Percentiles rank a stretch among this genome's conserved stretches.
Conservation (phyloP, 2,888 invertebrate species). For the Drosophila anomalata region DNA sequence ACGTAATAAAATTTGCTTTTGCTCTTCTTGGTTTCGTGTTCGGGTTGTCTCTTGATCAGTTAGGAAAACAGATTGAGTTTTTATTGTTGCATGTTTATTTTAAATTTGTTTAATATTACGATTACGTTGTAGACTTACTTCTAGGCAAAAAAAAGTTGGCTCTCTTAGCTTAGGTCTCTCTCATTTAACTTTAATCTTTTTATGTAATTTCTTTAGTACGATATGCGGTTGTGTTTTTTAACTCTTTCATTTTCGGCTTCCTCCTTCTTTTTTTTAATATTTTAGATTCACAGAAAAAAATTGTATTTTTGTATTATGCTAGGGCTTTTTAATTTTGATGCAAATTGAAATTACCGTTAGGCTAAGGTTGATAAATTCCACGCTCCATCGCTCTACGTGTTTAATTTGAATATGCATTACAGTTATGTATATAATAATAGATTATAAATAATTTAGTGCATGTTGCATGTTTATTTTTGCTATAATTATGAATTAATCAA, state of each 20-base stretch:
- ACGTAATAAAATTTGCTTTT: constrained; percentile 43
- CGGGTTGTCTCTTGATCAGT: constrained; percentile 40
- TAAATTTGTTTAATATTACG: constrained; percentile 43
- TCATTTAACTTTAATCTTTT: constrained; percentile 38
- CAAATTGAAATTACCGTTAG: constrained; percentile 65
- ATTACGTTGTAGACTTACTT: constrained; percentile 65
- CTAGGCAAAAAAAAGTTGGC: constrained; percentile 74
- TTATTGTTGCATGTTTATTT: constrained; percentile 38
- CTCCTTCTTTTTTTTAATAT: constrained; percentile 46
- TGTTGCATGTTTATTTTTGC: constrained; percentile 68
- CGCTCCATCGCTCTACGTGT: constrained; percentile 23
- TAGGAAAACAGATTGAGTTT: constrained; percentile 69
- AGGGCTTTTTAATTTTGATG: constrained; percentile 60
- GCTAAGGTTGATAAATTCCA: constrained; percentile 57
- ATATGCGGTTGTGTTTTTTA: constrained; percentile 60
- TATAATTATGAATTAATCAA: constrained; percentile 57
- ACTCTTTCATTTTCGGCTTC: constrained; percentile 12
- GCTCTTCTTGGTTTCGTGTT: constrained; percentile 28
- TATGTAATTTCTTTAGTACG: constrained; percentile 67
- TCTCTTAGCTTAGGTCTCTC: constrained; percentile 54
- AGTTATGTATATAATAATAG: constrained; percentile 44
- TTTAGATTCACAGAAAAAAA: constrained; percentile 61
- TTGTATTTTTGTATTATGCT: constrained; percentile 64
- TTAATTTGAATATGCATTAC: constrained; percentile 35
- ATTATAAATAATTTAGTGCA: constrained; percentile 78